Conservation (phyloP, 2,888 invertebrate genomes). For the Prosapia bicincta region DNA sequence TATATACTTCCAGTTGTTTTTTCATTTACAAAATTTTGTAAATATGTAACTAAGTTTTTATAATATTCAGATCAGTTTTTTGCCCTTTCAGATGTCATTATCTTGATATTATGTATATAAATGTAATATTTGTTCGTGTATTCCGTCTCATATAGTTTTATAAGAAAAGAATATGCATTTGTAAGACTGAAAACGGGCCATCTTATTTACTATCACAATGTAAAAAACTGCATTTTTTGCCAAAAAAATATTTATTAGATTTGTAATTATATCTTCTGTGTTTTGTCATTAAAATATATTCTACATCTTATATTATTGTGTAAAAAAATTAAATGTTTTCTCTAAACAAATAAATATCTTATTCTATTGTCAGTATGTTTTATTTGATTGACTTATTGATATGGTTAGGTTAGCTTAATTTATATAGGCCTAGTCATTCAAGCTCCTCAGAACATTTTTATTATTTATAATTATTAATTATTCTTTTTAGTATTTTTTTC, state of each 20-base stretch:
- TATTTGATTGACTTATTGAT: neutral
- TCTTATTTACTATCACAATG: conserved; percentile 30
- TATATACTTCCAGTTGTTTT: neutral
- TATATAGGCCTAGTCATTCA: no score
- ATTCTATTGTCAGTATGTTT: neutral
- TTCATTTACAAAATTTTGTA: neutral
- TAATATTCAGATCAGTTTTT: neutral
- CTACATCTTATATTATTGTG: neutral
- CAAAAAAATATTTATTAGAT: neutral
- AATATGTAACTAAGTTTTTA: neutral
- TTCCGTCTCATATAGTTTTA: neutral
- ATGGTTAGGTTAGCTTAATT: no score
- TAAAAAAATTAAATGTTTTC: neutral
- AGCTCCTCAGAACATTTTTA: no score
- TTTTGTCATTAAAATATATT: neutral
- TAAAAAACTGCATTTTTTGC: conserved; percentile 14
- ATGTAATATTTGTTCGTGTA: neutral
- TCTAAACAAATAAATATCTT: neutral
- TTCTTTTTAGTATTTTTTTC: no score
- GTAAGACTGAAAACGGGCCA: conserved; percentile 38
- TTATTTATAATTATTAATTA: no score
- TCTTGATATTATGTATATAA: neutral
- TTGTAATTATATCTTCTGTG: neutral
- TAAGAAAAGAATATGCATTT: conserved; percentile 28
- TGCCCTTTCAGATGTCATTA: neutral